phyloP scores from a whole-genome alignment of 2,888 invertebrate genomes.

The Ophion obscuratus region DNA sequence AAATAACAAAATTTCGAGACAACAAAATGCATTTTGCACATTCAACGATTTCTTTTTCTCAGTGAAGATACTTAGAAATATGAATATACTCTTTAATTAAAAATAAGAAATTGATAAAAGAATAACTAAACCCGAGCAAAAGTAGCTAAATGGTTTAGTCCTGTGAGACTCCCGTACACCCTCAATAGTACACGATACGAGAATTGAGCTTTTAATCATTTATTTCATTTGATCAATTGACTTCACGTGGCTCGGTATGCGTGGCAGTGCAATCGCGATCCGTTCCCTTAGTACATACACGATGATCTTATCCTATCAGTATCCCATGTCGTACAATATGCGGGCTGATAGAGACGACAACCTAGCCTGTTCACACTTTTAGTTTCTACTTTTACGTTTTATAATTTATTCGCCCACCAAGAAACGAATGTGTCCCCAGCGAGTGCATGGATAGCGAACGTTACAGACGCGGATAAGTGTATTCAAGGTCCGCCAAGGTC shows the following conservation, averaged over 20 bases:
- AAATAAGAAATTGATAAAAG: too few relatives aligned
- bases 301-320: conserved; percentile 51
- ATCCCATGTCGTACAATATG: conserved; percentile 43
- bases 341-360: conserved; percentile 45
- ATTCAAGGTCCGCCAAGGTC: conserved; percentile 41
- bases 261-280: neutral
- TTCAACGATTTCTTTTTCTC: too few relatives aligned
- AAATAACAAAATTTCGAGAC: too few relatives aligned
- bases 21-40: too few relatives aligned
- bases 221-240: conserved; percentile 15
- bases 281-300: conserved; percentile 8
- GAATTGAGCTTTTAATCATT: conserved; percentile 11
- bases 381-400: conserved; percentile 31
- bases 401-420: conserved; percentile 41
- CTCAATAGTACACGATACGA: neutral
- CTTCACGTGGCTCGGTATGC: neutral
- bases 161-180: too few relatives aligned
- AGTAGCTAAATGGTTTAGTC: too few relatives aligned
- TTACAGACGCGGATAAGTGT: conserved; percentile 20
- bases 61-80: too few relatives aligned
- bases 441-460: conserved; percentile 12
- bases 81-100: too few relatives aligned
- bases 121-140: too few relatives aligned
- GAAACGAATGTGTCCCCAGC: conserved; percentile 21
- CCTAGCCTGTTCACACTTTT: neutral